Evolutionary conservation across 1,140 invertebrate genomes (phyloP).

Genomic region (Palaemon carinicauda): DNA sequence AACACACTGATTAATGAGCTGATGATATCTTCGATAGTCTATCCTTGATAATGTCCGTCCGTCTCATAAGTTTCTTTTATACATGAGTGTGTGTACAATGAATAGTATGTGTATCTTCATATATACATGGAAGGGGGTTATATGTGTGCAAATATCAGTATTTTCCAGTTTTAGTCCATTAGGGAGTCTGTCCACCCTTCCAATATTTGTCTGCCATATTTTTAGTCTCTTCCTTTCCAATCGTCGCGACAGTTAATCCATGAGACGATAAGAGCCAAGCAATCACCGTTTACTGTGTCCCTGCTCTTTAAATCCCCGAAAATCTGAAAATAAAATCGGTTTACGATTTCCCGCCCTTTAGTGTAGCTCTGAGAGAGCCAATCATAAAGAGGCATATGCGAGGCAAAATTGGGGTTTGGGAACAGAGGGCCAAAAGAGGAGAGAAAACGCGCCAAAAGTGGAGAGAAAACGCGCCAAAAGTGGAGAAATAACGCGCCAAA

Average conservation of each 20-base stretch:
- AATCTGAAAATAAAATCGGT: slow-evolving; percentile 39
- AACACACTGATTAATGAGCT: too few relatives aligned
- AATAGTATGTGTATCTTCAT: too few relatives aligned
- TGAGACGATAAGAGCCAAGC: background rate
- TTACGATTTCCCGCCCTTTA: slow-evolving; percentile 35
- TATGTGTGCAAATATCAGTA: too few relatives aligned
- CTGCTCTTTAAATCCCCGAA: slow-evolving; percentile 15
- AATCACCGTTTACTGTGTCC: slow-evolving; percentile 30
- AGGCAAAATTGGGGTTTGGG: too few relatives aligned
- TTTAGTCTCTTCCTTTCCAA: background rate
- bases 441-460: too few relatives aligned
- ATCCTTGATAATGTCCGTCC: background rate
- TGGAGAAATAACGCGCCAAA: background rate
- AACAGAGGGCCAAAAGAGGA: too few relatives aligned
- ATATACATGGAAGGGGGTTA: too few relatives aligned
- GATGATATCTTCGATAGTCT: background rate
- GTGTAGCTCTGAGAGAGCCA: slow-evolving; percentile 19
- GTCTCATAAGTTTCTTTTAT: background rate
- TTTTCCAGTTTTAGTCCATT: too few relatives aligned
- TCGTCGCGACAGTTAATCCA: background rate
- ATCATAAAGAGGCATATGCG: slow-evolving; percentile 36
- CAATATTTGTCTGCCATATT: background rate
- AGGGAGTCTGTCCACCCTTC: too few relatives aligned
- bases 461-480: too few relatives aligned
- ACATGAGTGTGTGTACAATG: too few relatives aligned